phyloP scores from a whole-genome alignment of 2,797 vertebrate genomes.

The Platalea minor region DNA sequence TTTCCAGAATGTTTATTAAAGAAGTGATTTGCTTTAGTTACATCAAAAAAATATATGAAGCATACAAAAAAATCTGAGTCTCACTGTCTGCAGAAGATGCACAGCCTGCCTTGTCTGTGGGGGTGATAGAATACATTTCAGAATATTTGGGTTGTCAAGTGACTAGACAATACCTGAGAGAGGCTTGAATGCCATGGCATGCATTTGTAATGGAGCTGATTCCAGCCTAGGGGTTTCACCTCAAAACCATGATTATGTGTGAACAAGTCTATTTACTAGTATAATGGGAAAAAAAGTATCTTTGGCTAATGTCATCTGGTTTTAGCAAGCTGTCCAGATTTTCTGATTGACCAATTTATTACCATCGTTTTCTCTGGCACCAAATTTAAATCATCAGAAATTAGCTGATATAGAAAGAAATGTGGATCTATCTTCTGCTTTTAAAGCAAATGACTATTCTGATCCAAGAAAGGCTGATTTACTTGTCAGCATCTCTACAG shows the following conservation, averaged over 20 bases:
- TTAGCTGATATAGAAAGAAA: neutral
- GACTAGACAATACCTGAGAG: neutral
- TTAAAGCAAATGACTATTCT: neutral
- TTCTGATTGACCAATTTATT: conserved; percentile 11
- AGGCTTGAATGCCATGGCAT: neutral
- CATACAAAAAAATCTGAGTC: neutral
- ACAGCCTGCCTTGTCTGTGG: neutral
- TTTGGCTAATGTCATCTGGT: neutral
- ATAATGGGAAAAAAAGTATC: neutral
- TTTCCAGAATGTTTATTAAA: neutral
- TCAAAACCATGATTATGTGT: neutral
- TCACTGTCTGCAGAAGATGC: neutral
- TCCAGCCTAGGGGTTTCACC: neutral
- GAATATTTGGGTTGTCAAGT: neutral
- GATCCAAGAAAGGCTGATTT: conserved; percentile 23
- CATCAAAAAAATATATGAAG: neutral
- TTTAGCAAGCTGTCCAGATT: neutral
- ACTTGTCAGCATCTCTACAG: conserved; percentile 4
- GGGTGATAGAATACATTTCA: neutral
- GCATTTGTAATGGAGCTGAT: neutral
- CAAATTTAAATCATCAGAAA: neutral
- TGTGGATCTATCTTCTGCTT: neutral
- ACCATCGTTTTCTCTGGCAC: neutral
- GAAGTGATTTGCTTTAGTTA: neutral
- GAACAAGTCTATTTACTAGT: neutral